phyloP scores from a whole-genome alignment of 1,140 invertebrate species.

The Drosophila triauraria region DNA sequence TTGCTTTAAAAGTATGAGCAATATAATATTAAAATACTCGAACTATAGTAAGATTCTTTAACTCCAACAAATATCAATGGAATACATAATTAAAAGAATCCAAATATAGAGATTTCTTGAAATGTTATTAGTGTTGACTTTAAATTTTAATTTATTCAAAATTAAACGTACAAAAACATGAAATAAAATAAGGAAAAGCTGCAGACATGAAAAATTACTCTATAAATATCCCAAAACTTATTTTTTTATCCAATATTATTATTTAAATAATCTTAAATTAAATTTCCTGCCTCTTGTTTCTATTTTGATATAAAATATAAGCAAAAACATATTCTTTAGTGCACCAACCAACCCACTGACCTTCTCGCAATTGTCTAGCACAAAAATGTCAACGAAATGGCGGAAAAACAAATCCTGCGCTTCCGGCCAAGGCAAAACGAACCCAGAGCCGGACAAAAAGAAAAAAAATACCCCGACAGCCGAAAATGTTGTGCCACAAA shows the following conservation, averaged over 20 bases:
- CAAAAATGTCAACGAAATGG: conserved; percentile 77
- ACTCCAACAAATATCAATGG: background rate
- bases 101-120: too few species aligned
- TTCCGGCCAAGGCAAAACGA: conserved; percentile 67
- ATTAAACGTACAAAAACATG: background rate
- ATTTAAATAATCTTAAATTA: background rate
- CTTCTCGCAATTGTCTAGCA: conserved; percentile 72
- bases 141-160: background rate
- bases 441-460: conserved; percentile 9
- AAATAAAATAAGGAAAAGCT: background rate
- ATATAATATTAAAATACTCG: too few species aligned
- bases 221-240: background rate
- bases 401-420: conserved; percentile 80
- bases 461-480: conserved; percentile 16
- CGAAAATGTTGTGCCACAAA: conserved; percentile 61
- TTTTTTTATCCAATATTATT: background rate
- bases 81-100: background rate
- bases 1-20: too few species aligned
- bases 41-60: background rate
- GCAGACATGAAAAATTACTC: background rate
- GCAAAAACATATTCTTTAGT: conserved; percentile 25
- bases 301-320: background rate
- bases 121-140: too few species aligned
- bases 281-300: background rate
- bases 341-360: conserved; percentile 75